A percentile compares a stretch with the other conserved stretches of the same genome.
These are phyloP conservation scores for Epizoanthus illoricatus DNA, from an alignment of 92 coral and sea anemone species.

Conservation along the genomic window DNA sequence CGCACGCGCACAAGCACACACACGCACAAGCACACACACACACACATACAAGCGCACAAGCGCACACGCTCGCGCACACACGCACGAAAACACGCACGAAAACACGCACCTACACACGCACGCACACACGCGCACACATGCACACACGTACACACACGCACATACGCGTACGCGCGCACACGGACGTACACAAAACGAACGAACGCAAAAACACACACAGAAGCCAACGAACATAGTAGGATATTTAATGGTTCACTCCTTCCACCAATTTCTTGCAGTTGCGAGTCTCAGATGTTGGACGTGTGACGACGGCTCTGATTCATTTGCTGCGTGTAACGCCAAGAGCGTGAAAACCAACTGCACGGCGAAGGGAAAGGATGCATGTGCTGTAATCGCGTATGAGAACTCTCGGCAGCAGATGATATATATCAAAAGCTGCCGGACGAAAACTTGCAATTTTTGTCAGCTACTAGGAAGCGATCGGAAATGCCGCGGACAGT, in stretches of 20 bases:
- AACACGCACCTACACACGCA: too few relatives aligned
- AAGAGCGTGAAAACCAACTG: background rate
- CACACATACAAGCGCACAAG: too few relatives aligned
- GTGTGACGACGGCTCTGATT: conserved; percentile 2
- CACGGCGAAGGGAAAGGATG: background rate
- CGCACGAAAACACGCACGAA: too few relatives aligned
- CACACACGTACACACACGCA: background rate
- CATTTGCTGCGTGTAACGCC: background rate
- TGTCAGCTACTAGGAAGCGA: background rate
- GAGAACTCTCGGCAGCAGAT: background rate
- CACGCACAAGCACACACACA: too few relatives aligned
- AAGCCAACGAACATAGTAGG: background rate
- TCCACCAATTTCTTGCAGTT: background rate
- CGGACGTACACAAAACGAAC: too few relatives aligned
- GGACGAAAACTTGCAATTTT: background rate
- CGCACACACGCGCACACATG: too few relatives aligned
- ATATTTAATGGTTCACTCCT: background rate
- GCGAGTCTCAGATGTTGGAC: background rate
- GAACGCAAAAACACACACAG: background rate
- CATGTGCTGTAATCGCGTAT: background rate
- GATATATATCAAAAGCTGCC: background rate
- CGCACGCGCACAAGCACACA: too few relatives aligned
- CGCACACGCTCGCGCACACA: too few relatives aligned
- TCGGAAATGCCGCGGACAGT: conserved; percentile 9
- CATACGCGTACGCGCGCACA: background rate